Conservation (phyloP, 2,797 vertebrate genomes). For the Enteromius trimaculatus region DNA sequence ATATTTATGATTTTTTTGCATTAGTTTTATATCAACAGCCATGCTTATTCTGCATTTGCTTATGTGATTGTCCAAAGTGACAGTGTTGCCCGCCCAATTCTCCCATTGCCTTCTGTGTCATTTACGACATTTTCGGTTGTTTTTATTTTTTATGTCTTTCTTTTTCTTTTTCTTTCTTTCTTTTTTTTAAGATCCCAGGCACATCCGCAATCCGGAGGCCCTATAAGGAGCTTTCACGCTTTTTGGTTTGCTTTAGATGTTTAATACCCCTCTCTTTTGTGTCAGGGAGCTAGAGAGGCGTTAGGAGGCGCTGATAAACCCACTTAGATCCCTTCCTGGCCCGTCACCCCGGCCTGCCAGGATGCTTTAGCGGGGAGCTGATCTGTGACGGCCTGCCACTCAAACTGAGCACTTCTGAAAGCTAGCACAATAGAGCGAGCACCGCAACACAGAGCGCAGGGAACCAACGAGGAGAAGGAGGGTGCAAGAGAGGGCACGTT, state of each 20-base stretch:
- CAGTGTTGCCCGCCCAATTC: background rate
- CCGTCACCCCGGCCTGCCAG: constrained; percentile 97
- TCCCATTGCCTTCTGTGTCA: background rate
- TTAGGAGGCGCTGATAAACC: constrained; percentile 99
- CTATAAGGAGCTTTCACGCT: constrained; percentile 99
- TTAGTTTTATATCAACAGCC: background rate
- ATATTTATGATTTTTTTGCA: background rate
- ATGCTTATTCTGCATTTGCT: background rate
- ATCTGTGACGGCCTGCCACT: constrained; percentile 99
- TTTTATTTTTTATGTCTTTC: constrained; percentile 30
- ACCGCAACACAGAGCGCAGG: constrained; percentile 80
- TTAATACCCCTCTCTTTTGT: constrained; percentile 99
- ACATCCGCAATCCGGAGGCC: constrained; percentile 95
- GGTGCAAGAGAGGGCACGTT: constrained; percentile 56
- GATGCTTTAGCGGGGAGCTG: constrained; percentile 99
- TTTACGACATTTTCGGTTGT: constrained; percentile 3
- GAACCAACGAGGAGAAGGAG: constrained; percentile 79
- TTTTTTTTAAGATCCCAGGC: constrained; percentile 94
- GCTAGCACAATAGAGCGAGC: constrained; percentile 97
- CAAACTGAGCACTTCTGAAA: constrained; percentile 99
- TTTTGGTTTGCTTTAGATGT: constrained; percentile 99
- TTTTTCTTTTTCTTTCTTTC: constrained; percentile 62
- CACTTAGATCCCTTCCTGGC: constrained; percentile 99
- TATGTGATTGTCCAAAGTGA: constrained; percentile 4
- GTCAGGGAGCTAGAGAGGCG: constrained; percentile 97